phyloP scores from a whole-genome alignment of 2,113 vertebrate genomes.

The Bungarus multicinctus region DNA sequence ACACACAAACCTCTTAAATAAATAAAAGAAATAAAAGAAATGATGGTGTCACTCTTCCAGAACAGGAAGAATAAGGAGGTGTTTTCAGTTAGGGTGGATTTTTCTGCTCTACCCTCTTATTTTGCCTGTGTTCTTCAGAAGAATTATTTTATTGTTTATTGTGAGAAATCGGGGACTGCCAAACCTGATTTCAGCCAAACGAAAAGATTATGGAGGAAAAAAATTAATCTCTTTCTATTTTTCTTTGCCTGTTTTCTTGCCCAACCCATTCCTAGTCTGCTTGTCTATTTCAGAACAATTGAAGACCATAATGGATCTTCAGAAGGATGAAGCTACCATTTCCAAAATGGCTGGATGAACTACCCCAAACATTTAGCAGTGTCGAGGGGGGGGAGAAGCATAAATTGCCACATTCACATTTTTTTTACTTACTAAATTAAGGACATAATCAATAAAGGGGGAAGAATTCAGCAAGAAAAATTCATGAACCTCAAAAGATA shows the following conservation, averaged over 20 bases:
- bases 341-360: background rate
- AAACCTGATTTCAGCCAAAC: background rate
- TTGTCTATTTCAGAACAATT: background rate
- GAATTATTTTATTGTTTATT: background rate
- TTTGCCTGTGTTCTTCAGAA: background rate
- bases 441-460: background rate
- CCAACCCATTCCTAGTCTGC: background rate
- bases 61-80: background rate
- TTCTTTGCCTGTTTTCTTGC: background rate
- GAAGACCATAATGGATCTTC: background rate
- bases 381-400: background rate
- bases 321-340: background rate
- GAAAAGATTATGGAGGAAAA: background rate
- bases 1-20: background rate
- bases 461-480: background rate
- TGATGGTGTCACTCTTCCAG: background rate
- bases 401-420: background rate
- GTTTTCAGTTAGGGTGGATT: background rate
- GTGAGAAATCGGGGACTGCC: background rate
- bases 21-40: background rate
- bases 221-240: background rate
- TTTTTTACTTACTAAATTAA: background rate
- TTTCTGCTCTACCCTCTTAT: background rate
- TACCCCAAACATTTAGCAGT: background rate
- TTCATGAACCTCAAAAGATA: background rate